These are phyloP conservation scores for Channallabes apus DNA, from an alignment of 2,797 vertebrate genomes.

Conservation along the genomic window DNA sequence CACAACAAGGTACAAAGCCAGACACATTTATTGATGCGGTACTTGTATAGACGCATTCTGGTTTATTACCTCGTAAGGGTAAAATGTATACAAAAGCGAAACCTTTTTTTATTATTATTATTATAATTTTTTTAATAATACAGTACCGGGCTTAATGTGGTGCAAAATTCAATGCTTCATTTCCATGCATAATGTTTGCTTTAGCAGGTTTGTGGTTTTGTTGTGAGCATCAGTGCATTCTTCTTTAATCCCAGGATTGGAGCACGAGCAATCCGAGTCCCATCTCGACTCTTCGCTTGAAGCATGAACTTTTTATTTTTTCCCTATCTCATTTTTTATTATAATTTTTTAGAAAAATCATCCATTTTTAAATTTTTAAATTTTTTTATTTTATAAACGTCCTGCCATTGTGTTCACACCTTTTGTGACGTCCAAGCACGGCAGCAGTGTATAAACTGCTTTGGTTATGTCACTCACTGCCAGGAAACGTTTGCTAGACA, in stretches of 20 bases:
- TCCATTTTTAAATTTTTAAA: neutral
- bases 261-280: neutral
- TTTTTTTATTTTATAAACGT: neutral
- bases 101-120: too few relatives aligned
- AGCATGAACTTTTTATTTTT: too few relatives aligned
- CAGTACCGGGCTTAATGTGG: neutral
- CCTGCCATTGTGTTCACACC: neutral
- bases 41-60: neutral
- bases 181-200: neutral
- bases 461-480: neutral
- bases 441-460: neutral
- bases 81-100: too few relatives aligned
- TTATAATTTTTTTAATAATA: neutral
- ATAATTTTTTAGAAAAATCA: neutral
- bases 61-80: neutral
- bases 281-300: neutral
- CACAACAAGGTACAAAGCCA: conserved; percentile 43
- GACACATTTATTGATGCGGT: conserved; percentile 40
- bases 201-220: conserved; percentile 17
- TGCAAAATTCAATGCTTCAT: neutral
- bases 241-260: conserved; percentile 2
- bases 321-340: neutral
- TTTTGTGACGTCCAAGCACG: neutral
- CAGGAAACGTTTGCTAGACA: neutral
- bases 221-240: conserved; percentile 19